Conservation (phyloP, 1,140 invertebrate genomes). For the Onthophagus taurus region DNA sequence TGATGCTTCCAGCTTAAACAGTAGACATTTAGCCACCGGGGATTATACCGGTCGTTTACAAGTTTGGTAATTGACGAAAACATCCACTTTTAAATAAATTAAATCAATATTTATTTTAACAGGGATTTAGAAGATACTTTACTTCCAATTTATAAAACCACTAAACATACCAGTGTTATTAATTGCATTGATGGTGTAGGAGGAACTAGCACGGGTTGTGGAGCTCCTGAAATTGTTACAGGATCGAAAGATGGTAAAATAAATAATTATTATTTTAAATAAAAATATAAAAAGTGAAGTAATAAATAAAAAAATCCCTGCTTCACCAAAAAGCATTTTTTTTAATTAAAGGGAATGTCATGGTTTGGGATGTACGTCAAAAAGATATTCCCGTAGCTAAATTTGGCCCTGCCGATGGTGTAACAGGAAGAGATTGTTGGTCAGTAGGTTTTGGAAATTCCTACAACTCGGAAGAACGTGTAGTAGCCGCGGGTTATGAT, state of each 20-base stretch:
- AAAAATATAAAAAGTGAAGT: no score
- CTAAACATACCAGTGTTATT: slow-evolving; percentile 81
- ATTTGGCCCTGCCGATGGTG: slow-evolving; percentile 59
- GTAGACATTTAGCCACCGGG: slow-evolving; percentile 78
- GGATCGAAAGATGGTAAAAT: slow-evolving; percentile 79
- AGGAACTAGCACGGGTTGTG: slow-evolving; percentile 72
- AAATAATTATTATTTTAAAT: no score
- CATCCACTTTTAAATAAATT: background rate
- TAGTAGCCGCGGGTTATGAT: slow-evolving; percentile 86
- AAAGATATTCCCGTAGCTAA: slow-evolving; percentile 79
- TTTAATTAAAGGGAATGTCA: slow-evolving; percentile 60
- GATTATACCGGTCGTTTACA: slow-evolving; percentile 51
- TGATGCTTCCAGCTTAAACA: slow-evolving; percentile 69
- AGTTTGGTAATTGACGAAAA: slow-evolving; percentile 10
- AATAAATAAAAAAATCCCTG: no score
- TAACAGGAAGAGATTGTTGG: slow-evolving; percentile 73
- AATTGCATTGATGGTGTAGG: slow-evolving; percentile 89
- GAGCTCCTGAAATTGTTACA: slow-evolving; percentile 89
- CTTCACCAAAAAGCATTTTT: no score
- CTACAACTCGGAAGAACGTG: slow-evolving; percentile 73
- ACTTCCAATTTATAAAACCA: slow-evolving; percentile 67
- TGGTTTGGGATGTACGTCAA: slow-evolving; percentile 92
- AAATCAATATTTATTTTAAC: slow-evolving; percentile 6
- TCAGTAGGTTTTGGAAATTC: slow-evolving; percentile 80
- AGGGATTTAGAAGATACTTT: slow-evolving; percentile 75